A percentile compares a stretch with the other conserved stretches of the same genome.
These are phyloP conservation scores for Lytechinus variegatus DNA, from an alignment of 35 echinoderm and acorn worm genomes.

Conservation along the genomic window DNA sequence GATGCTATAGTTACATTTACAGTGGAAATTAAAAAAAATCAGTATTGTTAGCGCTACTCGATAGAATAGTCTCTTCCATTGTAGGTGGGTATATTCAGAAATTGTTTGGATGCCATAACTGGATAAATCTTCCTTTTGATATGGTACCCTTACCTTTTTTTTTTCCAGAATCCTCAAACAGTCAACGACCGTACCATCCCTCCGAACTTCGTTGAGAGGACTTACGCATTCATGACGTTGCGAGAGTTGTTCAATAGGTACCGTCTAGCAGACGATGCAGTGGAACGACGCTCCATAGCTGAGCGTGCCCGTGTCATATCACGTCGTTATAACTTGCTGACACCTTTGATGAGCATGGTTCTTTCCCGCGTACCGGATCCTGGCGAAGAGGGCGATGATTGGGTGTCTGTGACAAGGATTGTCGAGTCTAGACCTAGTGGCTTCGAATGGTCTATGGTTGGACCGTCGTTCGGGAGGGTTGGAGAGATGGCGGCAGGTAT, in stretches of 20 bases:
- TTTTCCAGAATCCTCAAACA: conserved; percentile 2
- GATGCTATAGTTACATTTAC: too few species aligned
- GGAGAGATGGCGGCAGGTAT: conserved; percentile 65
- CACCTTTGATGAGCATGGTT: conserved; percentile 83
- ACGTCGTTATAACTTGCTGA: conserved; percentile 81
- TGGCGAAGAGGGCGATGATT: background rate
- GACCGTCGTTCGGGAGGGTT: conserved; percentile 58
- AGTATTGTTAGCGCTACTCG: too few species aligned
- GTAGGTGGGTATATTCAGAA: too few species aligned
- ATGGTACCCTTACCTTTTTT: background rate
- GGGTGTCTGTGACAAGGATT: conserved; percentile 26
- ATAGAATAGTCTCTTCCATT: too few species aligned
- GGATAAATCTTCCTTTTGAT: background rate
- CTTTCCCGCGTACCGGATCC: conserved; percentile 34
- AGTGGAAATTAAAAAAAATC: too few species aligned
- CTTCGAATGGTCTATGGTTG: conserved; percentile 71
- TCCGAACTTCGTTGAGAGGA: conserved; percentile 77
- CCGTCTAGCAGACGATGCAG: conserved; percentile 61
- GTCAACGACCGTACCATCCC: conserved; percentile 52
- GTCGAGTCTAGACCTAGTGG: conserved; percentile 53
- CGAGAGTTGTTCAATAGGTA: conserved; percentile 74
- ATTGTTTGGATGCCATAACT: background rate
- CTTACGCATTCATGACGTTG: conserved; percentile 87
- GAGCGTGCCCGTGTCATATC: conserved; percentile 73
- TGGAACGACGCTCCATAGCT: conserved; percentile 66